phyloP scores from a whole-genome alignment of 1,140 invertebrate genomes.

The Calliopsis andreniformis region DNA sequence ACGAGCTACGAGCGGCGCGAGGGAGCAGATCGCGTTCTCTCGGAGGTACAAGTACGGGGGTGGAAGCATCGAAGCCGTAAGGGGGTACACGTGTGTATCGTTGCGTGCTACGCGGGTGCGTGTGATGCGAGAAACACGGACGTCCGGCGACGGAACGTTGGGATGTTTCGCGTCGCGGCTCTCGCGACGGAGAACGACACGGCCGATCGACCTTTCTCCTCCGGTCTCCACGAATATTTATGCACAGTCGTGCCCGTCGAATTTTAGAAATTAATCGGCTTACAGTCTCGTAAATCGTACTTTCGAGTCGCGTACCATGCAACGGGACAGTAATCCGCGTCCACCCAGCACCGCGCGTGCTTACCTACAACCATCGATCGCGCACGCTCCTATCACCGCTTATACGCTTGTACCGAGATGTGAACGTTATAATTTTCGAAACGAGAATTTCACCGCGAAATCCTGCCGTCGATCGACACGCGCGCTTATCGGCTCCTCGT shows the following conservation, averaged over 20 bases:
- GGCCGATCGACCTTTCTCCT: background rate
- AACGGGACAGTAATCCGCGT: conserved; percentile 19
- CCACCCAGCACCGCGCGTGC: background rate
- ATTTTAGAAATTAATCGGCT: conserved; percentile 62
- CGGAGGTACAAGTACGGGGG: conserved; percentile 25
- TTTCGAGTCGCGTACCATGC: conserved; percentile 53
- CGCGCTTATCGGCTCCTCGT: background rate
- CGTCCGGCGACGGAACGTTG: background rate
- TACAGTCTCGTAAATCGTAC: conserved; percentile 58
- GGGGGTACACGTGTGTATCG: conserved; percentile 27
- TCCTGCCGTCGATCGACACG: background rate
- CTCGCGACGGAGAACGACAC: background rate
- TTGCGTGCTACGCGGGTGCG: conserved; percentile 36
- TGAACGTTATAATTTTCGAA: background rate
- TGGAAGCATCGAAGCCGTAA: conserved; percentile 47
- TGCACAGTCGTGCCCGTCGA: conserved; percentile 48
- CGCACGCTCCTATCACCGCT: background rate
- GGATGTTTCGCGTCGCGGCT: background rate
- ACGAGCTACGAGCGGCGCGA: conserved; percentile 12
- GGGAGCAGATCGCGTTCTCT: background rate
- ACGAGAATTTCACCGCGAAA: background rate
- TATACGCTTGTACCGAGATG: background rate
- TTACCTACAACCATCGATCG: background rate
- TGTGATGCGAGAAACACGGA: conserved; percentile 34
- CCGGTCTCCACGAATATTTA: conserved; percentile 40